Percentiles rank a stretch among this genome's conserved stretches.
Evolutionary conservation across 2,888 invertebrate genomes (phyloP).

Genomic region (Quadroppia sp.): DNA sequence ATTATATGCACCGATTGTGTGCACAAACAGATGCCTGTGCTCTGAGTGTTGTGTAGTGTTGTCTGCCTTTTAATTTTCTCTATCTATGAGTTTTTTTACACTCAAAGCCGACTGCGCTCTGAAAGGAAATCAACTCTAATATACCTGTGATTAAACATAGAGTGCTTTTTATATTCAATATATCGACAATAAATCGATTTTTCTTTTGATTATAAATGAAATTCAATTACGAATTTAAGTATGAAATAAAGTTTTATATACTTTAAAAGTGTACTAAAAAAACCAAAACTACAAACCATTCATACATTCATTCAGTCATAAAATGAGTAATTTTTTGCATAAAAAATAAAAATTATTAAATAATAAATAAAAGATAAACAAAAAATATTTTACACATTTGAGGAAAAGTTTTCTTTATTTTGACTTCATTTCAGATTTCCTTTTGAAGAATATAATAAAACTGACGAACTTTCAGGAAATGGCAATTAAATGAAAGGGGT

Average conservation of each 20-base stretch:
- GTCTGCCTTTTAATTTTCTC: background rate
- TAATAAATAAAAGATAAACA: too few species aligned
- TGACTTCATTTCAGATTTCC: background rate
- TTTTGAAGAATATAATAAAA: background rate
- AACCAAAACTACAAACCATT: too few species aligned
- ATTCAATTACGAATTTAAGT: background rate
- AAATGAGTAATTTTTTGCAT: too few species aligned
- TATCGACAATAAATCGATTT: too few species aligned
- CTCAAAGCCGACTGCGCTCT: background rate
- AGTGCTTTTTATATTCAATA: background rate
- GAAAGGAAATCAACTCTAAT: background rate
- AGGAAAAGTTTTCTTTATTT: too few species aligned
- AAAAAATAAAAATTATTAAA: too few species aligned
- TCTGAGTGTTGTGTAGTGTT: background rate
- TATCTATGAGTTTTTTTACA: background rate
- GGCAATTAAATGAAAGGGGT: background rate
- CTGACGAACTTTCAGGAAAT: background rate
- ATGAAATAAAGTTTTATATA: too few species aligned
- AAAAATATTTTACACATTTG: too few species aligned
- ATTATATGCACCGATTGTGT: background rate
- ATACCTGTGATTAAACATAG: background rate
- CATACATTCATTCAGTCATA: background rate
- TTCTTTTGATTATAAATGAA: too few species aligned
- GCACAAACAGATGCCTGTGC: background rate
- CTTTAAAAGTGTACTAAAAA: too few species aligned